Percentiles rank a stretch among this genome's conserved stretches.
phyloP scores from a whole-genome alignment of 2,113 vertebrate species.

The Mus pahari region DNA sequence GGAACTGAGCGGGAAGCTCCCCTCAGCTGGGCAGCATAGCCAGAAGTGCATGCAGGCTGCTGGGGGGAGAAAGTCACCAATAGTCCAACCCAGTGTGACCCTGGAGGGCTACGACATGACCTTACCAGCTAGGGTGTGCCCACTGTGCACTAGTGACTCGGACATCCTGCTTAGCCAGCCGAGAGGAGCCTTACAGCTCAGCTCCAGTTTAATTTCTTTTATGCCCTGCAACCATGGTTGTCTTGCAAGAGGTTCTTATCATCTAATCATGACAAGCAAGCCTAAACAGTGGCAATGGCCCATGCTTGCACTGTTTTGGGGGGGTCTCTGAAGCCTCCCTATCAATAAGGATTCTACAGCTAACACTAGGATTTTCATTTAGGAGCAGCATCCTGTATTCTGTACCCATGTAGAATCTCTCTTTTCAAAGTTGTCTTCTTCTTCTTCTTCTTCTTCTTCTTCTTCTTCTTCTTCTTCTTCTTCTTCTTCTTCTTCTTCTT shows the following conservation, averaged over 20 bases:
- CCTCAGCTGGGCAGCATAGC: not conserved
- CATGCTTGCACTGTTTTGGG: not conserved
- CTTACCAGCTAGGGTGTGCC: not conserved
- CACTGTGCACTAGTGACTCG: too few species aligned
- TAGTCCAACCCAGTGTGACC: not conserved
- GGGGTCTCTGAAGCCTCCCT: not conserved
- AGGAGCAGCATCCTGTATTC: not conserved
- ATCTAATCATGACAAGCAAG: too few species aligned
- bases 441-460: not conserved
- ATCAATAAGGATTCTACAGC: not conserved
- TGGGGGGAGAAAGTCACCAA: too few species aligned
- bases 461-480: too few species aligned
- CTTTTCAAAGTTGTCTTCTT: not conserved
- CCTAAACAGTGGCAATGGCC: not conserved
- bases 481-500: too few species aligned
- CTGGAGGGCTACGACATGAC: not conserved
- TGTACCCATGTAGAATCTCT: not conserved
- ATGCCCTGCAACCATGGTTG: not conserved
- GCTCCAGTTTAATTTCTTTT: not conserved
- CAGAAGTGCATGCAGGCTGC: not conserved
- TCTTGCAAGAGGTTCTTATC: not conserved
- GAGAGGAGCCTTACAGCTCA: not conserved
- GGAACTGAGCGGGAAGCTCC: not conserved
- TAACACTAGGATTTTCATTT: not conserved
- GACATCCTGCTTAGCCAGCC: not conserved